phyloP scores from a whole-genome alignment of 2,113 vertebrate species.

The Trematomus loennbergii region DNA sequence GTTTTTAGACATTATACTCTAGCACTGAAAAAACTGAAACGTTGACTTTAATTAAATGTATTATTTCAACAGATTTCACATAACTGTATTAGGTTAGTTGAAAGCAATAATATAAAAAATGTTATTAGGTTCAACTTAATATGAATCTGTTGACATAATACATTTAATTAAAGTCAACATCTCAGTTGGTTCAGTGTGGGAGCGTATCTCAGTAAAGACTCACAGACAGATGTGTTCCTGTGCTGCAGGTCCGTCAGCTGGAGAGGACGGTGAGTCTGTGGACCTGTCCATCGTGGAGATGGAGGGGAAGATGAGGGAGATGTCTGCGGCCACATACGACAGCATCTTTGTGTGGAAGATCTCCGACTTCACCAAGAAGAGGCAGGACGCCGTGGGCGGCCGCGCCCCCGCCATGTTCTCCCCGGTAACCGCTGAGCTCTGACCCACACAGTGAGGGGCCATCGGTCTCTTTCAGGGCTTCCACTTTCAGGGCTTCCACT shows the following conservation, averaged over 20 bases:
- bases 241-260: conserved; percentile 93
- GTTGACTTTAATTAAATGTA: too few relatives aligned
- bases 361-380: conserved; percentile 91
- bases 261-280: conserved; percentile 94
- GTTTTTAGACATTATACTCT: too few relatives aligned
- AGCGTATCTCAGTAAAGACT: too few relatives aligned
- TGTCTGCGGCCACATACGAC: conserved; percentile 92
- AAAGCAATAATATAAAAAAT: too few relatives aligned
- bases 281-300: conserved; percentile 95
- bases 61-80: too few relatives aligned
- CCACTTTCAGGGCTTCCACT: too few relatives aligned
- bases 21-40: too few relatives aligned
- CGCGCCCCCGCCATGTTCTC: conserved; percentile 96
- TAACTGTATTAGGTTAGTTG: too few relatives aligned
- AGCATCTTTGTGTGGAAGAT: conserved; percentile 98
- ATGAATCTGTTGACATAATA: too few relatives aligned
- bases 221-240: neutral
- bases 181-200: too few relatives aligned
- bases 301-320: conserved; percentile 90
- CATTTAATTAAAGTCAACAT: too few relatives aligned
- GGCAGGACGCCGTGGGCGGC: conserved; percentile 93
- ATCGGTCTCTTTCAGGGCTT: neutral
- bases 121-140: too few relatives aligned
- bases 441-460: neutral
- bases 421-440: conserved; percentile 82